These are phyloP conservation scores for Plecotus auritus DNA, from an alignment of 2,113 vertebrate genomes.

Conservation along the genomic window DNA sequence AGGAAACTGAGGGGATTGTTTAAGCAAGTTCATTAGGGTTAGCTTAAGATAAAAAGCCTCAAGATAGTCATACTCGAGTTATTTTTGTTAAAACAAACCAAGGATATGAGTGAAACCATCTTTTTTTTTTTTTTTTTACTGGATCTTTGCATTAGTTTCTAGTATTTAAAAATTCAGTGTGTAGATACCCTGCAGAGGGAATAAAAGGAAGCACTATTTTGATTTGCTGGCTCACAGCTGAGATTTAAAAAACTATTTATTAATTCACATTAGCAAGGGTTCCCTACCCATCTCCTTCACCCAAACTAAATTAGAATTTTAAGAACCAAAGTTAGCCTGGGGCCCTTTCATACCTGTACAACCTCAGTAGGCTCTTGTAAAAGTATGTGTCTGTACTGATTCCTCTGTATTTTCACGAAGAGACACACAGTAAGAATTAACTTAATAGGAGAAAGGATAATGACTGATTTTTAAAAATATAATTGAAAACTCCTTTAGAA, in stretches of 20 bases:
- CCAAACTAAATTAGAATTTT: background rate
- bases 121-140: background rate
- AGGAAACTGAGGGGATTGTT: background rate
- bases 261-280: conserved; percentile 26
- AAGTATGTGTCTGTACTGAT: background rate
- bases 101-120: background rate
- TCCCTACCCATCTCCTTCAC: background rate
- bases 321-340: background rate
- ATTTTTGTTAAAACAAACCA: conserved; percentile 38
- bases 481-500: background rate
- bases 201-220: background rate
- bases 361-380: background rate
- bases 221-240: background rate
- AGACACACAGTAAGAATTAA: background rate
- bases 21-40: background rate
- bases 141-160: background rate
- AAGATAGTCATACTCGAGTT: background rate
- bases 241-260: conserved; percentile 31
- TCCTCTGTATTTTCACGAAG: conserved; percentile 5
- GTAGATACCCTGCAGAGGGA: background rate
- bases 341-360: background rate
- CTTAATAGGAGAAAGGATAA: background rate
- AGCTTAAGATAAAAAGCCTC: conserved; percentile 25
- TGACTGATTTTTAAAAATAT: background rate
- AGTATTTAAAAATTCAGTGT: conserved; percentile 10